phyloP scores from a whole-genome alignment of 2,113 vertebrate genomes.

The Aldabrachelys gigantea region DNA sequence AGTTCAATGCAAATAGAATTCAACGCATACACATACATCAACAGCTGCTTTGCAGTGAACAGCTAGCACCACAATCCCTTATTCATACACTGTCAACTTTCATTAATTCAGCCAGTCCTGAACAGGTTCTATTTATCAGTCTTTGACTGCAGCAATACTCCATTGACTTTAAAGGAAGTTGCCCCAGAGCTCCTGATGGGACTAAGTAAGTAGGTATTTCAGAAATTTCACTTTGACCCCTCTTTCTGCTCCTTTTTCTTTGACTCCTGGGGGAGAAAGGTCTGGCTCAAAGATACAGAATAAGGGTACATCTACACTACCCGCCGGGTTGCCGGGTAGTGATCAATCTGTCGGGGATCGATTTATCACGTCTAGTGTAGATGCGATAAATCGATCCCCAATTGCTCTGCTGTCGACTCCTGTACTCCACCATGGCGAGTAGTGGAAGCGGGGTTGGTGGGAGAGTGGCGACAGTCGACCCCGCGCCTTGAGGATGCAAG shows the following conservation, averaged over 20 bases:
- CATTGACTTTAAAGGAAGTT: background rate
- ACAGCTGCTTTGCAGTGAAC: background rate
- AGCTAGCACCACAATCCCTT: background rate
- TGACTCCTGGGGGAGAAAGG: background rate
- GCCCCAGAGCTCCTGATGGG: background rate
- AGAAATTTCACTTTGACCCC: background rate
- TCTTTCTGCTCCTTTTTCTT: background rate
- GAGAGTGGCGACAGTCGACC: no score
- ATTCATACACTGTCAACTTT: background rate
- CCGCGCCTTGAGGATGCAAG: no score
- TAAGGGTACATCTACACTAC: no score
- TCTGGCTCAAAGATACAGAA: background rate
- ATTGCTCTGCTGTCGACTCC: no score
- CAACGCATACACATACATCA: background rate
- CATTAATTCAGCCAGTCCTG: background rate
- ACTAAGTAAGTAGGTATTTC: background rate
- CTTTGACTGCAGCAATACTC: background rate
- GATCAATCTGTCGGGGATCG: no score
- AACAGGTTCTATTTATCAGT: background rate
- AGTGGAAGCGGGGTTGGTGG: no score
- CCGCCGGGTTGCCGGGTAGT: no score
- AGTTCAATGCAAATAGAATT: background rate
- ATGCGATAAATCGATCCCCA: no score
- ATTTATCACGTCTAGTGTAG: no score
- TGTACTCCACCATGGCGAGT: no score